phyloP scores from a whole-genome alignment of 2,888 invertebrate genomes.

The Drosophila prostipennis region DNA sequence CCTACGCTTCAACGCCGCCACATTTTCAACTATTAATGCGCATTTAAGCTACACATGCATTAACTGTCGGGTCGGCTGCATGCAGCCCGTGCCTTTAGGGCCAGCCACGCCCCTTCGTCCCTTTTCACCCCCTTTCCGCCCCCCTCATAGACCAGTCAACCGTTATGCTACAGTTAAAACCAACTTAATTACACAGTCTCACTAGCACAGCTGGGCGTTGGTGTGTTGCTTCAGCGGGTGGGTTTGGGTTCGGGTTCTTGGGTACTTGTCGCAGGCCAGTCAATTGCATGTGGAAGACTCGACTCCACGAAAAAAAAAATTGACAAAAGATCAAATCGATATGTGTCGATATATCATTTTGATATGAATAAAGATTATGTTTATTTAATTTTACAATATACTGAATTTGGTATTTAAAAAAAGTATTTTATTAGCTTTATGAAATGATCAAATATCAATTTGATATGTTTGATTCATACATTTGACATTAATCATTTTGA shows the following conservation, averaged over 20 bases:
- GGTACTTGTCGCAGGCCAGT: conserved; percentile 32
- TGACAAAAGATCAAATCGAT: too few species aligned
- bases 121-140: not conserved
- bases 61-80: conserved; percentile 50
- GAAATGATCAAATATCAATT: too few species aligned
- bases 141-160: conserved; percentile 22
- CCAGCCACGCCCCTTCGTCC: conserved; percentile 13
- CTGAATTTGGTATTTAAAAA: too few species aligned
- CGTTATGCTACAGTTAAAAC: conserved; percentile 52
- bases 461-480: too few species aligned
- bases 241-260: conserved; percentile 12
- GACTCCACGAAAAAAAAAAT: not conserved
- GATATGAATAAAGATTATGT: too few species aligned
- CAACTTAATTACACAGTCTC: conserved; percentile 65
- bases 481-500: too few species aligned
- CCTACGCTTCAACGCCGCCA: conserved; percentile 77
- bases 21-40: conserved; percentile 77
- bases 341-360: too few species aligned
- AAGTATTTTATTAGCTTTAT: too few species aligned
- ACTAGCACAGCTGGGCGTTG: conserved; percentile 7
- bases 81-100: conserved; percentile 19
- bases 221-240: conserved; percentile 18
- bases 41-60: conserved; percentile 76
- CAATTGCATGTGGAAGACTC: conserved; percentile 28
- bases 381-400: too few species aligned